Percentiles rank a stretch among this genome's conserved stretches.
These are phyloP conservation scores for Brachionus paranguensis DNA, from an alignment of 1,140 invertebrate species.

Conservation along the genomic window DNA sequence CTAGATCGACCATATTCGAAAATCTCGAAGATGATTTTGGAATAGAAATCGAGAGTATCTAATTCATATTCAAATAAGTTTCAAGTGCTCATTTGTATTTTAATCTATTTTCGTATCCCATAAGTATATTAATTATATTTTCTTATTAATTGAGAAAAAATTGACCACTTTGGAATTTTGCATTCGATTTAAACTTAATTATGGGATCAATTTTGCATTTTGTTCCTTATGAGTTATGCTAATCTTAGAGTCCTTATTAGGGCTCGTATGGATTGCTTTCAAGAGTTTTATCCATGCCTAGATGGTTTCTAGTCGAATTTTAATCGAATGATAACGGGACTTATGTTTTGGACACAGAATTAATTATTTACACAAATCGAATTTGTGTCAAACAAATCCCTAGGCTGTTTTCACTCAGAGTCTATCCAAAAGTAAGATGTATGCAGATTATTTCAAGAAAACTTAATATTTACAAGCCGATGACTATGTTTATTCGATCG, in stretches of 20 bases:
- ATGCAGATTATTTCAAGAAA: not conserved
- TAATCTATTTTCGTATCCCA: constrained; percentile 1
- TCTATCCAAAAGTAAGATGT: not conserved
- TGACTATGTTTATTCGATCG: constrained; percentile 12
- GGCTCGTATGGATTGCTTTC: not conserved
- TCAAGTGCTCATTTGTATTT: constrained; percentile 37
- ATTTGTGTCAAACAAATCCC: constrained; percentile 37
- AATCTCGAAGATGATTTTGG: not conserved
- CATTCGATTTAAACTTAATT: constrained; percentile 29
- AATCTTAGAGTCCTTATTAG: not conserved
- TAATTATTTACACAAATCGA: constrained; percentile 17
- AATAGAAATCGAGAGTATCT: constrained; percentile 6
- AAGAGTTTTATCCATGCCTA: constrained; percentile 8
- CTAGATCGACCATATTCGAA: not conserved
- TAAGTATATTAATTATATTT: constrained; percentile 37
- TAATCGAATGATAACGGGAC: constrained; percentile 30
- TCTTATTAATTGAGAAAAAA: constrained; percentile 14
- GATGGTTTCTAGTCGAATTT: not conserved
- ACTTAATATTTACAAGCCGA: constrained; percentile 31
- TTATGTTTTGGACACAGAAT: constrained; percentile 15
- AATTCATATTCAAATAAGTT: constrained; percentile 39
- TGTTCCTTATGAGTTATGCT: not conserved
- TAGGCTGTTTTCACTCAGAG: constrained; percentile 20
- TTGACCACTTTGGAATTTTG: not conserved
- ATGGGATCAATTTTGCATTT: constrained; percentile 15